These are phyloP conservation scores for Calycopis cecrops DNA, from an alignment of 1,140 invertebrate genomes.

Conservation along the genomic window DNA sequence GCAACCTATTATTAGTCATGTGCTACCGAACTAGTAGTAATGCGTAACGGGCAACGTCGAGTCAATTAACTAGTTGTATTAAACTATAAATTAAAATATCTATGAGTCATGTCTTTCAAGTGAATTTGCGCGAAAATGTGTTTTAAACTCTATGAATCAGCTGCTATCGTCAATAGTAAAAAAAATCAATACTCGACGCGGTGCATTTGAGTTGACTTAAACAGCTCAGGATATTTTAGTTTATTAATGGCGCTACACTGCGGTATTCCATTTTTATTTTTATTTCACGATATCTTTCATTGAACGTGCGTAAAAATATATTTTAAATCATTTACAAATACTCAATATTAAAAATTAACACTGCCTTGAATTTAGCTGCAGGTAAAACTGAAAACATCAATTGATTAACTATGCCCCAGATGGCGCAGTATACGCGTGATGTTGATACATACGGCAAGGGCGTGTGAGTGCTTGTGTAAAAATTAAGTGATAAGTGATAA, in stretches of 20 bases:
- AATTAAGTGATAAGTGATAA: conserved; percentile 69
- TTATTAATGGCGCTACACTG: conserved; percentile 5
- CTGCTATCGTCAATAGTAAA: conserved; percentile 30
- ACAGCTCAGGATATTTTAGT: neutral
- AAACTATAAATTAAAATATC: neutral
- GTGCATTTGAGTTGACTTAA: conserved; percentile 18
- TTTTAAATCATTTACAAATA: conserved; percentile 28
- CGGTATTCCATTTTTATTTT: conserved; percentile 9
- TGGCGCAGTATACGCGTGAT: conserved; percentile 71
- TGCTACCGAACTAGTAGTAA: too few species aligned
- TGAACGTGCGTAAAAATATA: conserved; percentile 32
- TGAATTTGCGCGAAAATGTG: conserved; percentile 48
- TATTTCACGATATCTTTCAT: conserved; percentile 21
- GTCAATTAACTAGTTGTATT: too few species aligned
- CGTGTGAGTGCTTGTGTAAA: conserved; percentile 72
- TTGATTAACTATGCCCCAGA: conserved; percentile 48
- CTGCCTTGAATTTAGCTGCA: conserved; percentile 51
- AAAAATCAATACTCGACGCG: conserved; percentile 59
- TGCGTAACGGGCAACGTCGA: too few species aligned
- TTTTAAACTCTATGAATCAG: conserved; percentile 46
- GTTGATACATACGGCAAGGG: conserved; percentile 70
- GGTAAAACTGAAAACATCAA: conserved; percentile 40
- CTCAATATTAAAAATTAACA: conserved; percentile 39
- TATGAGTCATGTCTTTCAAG: conserved; percentile 43
- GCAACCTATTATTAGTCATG: too few species aligned